A percentile compares a stretch with the other conserved stretches of the same genome.
phyloP scores from a whole-genome alignment of 2,113 vertebrate genomes.

The Gila orcuttii region DNA sequence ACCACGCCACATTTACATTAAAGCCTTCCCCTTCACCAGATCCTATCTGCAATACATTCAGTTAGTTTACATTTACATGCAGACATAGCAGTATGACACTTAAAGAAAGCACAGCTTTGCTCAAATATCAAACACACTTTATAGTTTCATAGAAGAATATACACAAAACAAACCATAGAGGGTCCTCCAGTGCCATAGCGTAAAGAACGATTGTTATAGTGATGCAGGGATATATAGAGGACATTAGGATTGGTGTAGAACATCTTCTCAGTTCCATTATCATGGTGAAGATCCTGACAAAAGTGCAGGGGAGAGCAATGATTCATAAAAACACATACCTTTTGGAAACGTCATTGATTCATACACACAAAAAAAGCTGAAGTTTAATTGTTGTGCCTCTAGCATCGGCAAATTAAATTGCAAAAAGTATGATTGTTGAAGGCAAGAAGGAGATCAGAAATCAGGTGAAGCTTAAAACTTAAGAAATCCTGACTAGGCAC shows the following conservation, averaged over 20 bases:
- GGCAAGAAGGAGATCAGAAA: not conserved
- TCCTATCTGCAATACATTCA: constrained; percentile 80
- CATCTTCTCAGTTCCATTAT: constrained; percentile 88
- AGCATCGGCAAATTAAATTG: not conserved
- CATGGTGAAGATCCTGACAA: constrained; percentile 90
- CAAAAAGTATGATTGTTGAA: not conserved
- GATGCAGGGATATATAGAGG: constrained; percentile 91
- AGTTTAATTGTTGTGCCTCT: not conserved
- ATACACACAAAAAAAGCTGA: not conserved
- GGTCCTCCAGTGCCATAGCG: constrained; percentile 87
- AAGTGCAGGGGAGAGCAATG: not conserved
- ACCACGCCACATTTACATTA: constrained; percentile 93
- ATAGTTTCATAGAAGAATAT: not conserved
- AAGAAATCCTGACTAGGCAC: not conserved
- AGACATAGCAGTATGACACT: constrained; percentile 36
- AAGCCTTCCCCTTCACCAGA: constrained; percentile 84
- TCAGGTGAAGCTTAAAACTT: not conserved
- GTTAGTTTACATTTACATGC: not conserved
- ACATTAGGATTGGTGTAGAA: constrained; percentile 89
- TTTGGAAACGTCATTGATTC: not conserved
- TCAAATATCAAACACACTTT: not conserved
- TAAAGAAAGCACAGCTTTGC: not conserved
- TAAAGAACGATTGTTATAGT: constrained; percentile 85
- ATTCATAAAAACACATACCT: not conserved
- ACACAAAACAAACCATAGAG: constrained; percentile 76